Conservation (phyloP, 2,888 invertebrate species). For the Lithophane socia region DNA sequence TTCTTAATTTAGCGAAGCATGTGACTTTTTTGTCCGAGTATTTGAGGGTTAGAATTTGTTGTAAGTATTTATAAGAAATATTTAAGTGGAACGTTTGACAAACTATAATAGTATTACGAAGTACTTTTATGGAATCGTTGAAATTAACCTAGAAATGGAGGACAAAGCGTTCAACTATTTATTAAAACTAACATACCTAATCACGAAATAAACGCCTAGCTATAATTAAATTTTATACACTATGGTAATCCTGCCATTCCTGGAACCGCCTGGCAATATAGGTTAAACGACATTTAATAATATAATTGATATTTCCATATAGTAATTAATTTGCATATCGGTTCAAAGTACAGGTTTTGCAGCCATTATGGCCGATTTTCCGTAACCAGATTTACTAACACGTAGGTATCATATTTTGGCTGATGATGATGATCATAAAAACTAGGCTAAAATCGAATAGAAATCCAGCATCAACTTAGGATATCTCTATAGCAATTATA, state of each 20-base stretch:
- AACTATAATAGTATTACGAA: not conserved
- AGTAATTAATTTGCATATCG: slow-evolving; percentile 62
- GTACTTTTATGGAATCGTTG: not conserved
- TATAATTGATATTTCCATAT: slow-evolving; percentile 60
- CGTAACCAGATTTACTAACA: slow-evolving; percentile 38
- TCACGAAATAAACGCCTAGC: slow-evolving; percentile 20
- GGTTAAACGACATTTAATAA: slow-evolving; percentile 61
- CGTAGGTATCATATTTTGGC: slow-evolving; percentile 16
- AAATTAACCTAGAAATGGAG: slow-evolving; percentile 1
- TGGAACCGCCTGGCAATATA: slow-evolving; percentile 45
- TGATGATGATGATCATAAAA: not conserved
- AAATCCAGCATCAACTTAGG: not conserved
- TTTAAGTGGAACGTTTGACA: not conserved
- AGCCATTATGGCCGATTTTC: slow-evolving; percentile 47
- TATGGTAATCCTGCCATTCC: slow-evolving; percentile 43
- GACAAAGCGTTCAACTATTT: slow-evolving; percentile 6
- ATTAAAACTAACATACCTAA: slow-evolving; percentile 1
- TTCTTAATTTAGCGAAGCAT: slow-evolving; percentile 24
- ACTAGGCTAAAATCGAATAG: not conserved
- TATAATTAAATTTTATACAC: slow-evolving; percentile 34
- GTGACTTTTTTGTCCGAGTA: slow-evolving; percentile 3
- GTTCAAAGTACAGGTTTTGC: slow-evolving; percentile 54
- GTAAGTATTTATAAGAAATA: not conserved
- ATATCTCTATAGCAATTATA: slow-evolving; percentile 56
- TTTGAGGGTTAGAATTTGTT: slow-evolving; percentile 2